Conservation (phyloP, 2,113 vertebrate genomes). For the Perca flavescens region DNA sequence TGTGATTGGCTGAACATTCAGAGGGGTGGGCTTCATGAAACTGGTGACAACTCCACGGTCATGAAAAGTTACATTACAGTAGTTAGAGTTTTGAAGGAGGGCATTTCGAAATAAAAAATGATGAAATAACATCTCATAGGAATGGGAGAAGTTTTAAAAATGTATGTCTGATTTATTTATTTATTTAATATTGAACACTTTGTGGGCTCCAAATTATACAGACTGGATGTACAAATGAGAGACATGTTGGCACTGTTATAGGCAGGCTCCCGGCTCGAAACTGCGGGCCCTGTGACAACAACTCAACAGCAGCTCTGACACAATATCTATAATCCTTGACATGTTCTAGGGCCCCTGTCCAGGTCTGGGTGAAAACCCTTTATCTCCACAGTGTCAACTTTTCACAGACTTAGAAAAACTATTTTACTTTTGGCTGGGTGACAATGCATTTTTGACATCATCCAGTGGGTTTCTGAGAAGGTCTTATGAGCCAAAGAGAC, state of each 20-base stretch:
- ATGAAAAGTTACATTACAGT: slow-evolving; percentile 13
- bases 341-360: slow-evolving; percentile 41
- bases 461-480: slow-evolving; percentile 25
- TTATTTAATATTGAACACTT: background rate
- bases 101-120: slow-evolving; percentile 1
- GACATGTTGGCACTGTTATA: slow-evolving; percentile 4
- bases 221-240: slow-evolving; percentile 28
- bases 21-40: background rate
- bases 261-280: slow-evolving; percentile 20
- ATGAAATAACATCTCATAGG: slow-evolving; percentile 8
- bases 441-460: slow-evolving; percentile 53
- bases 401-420: slow-evolving; percentile 50
- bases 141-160: background rate
- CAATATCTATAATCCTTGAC: slow-evolving; percentile 59
- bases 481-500: background rate
- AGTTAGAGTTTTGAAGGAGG: background rate
- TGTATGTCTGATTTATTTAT: background rate
- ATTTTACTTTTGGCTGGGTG: slow-evolving; percentile 41
- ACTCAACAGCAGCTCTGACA: slow-evolving; percentile 53
- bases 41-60: background rate
- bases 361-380: slow-evolving; percentile 50
- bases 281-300: slow-evolving; percentile 34
- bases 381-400: slow-evolving; percentile 55
- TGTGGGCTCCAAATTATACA: background rate
- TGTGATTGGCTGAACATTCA: slow-evolving; percentile 1